These are phyloP conservation scores for Mycteria americana DNA, from an alignment of 2,797 vertebrate genomes.

Conservation along the genomic window DNA sequence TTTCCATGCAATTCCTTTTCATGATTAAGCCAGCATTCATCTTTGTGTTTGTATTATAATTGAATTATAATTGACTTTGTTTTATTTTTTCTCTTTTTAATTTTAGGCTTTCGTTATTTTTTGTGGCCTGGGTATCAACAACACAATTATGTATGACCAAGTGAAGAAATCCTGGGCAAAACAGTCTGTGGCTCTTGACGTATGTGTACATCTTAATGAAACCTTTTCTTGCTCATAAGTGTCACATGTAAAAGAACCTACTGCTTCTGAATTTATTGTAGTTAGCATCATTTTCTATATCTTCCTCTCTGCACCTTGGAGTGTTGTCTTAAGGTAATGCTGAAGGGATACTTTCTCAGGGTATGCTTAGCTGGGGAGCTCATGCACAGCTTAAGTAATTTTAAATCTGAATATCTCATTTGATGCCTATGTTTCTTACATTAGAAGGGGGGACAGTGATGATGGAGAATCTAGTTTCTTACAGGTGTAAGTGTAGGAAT, in stretches of 20 bases:
- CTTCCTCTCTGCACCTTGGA: not conserved
- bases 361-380: not conserved
- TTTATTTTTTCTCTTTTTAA: not conserved
- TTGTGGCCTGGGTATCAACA: conserved; percentile 98
- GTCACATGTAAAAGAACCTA: not conserved
- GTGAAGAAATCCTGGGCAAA: conserved; percentile 99
- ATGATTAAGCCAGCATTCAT: not conserved
- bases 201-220: conserved; percentile 73
- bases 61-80: not conserved
- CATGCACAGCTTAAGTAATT: not conserved
- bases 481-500: not conserved
- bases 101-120: conserved; percentile 98
- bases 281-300: not conserved
- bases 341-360: not conserved
- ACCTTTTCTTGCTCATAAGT: not conserved
- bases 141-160: conserved; percentile 99
- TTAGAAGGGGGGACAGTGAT: not conserved
- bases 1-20: not conserved
- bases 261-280: not conserved
- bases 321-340: not conserved
- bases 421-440: not conserved
- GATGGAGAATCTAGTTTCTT: not conserved
- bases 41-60: not conserved
- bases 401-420: not conserved
- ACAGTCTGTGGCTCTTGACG: conserved; percentile 97